phyloP scores from a whole-genome alignment of 1,140 invertebrate species.

The Drosophila setifemur region DNA sequence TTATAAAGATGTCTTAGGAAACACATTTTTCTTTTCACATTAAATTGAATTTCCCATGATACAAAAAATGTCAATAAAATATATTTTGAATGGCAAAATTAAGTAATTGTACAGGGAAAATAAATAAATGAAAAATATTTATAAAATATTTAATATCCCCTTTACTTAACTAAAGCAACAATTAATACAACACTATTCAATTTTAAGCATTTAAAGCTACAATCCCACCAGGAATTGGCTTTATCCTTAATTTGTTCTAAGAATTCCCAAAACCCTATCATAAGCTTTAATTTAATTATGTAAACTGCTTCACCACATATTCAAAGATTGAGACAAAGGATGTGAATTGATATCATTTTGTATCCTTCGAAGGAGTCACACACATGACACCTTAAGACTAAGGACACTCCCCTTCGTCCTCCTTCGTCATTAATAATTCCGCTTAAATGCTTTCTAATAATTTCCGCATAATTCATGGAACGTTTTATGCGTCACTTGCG shows the following conservation, averaged over 20 bases:
- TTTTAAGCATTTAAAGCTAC: slow-evolving; percentile 26
- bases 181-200: slow-evolving; percentile 11
- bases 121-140: too few species aligned
- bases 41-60: too few species aligned
- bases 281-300: slow-evolving; percentile 5
- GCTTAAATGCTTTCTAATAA: slow-evolving; percentile 80
- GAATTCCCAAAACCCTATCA: too few species aligned
- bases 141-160: not conserved
- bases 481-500: slow-evolving; percentile 74
- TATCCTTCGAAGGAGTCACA: not conserved
- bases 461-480: slow-evolving; percentile 79
- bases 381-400: slow-evolving; percentile 12
- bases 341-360: not conserved
- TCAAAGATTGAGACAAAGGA: not conserved
- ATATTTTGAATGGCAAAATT: too few species aligned
- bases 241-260: not conserved
- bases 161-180: not conserved
- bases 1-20: not conserved
- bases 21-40: too few species aligned
- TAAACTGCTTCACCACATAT: slow-evolving; percentile 6
- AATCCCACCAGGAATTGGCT: slow-evolving; percentile 10
- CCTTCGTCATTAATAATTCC: slow-evolving; percentile 72
- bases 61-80: too few species aligned
- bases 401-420: not conserved
- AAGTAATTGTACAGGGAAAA: too few species aligned